Percentiles rank a stretch among this genome's conserved stretches.
Evolutionary conservation across 2,888 invertebrate genomes (phyloP).

Genomic region (Dioctria linearis): DNA sequence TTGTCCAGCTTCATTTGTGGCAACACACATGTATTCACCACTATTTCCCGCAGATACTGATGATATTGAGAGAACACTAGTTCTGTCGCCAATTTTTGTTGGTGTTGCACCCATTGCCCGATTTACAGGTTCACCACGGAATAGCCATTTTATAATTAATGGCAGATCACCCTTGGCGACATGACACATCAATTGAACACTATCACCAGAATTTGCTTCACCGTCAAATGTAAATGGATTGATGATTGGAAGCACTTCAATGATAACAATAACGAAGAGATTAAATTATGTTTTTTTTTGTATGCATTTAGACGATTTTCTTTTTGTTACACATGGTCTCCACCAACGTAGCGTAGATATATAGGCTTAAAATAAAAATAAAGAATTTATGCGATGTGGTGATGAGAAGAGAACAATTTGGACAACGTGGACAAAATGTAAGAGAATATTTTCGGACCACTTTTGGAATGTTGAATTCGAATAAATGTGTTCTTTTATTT

Average conservation of each 20-base stretch:
- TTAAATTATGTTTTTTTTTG: background rate
- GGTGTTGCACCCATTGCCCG: slow-evolving; percentile 76
- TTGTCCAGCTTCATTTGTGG: slow-evolving; percentile 75
- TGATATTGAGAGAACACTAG: slow-evolving; percentile 74
- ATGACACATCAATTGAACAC: slow-evolving; percentile 73
- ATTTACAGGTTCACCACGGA: slow-evolving; percentile 71
- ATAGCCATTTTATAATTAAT: slow-evolving; percentile 72
- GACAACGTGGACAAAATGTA: too few relatives aligned
- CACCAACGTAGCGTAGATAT: background rate
- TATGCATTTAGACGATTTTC: slow-evolving; percentile 3
- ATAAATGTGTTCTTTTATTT: background rate
- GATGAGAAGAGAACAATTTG: too few relatives aligned
- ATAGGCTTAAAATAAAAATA: too few relatives aligned
- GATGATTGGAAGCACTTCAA: slow-evolving; percentile 77
- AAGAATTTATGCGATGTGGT: too few relatives aligned
- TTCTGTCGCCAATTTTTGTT: slow-evolving; percentile 71
- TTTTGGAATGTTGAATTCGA: background rate
- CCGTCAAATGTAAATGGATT: slow-evolving; percentile 62
- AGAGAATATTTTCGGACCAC: too few relatives aligned
- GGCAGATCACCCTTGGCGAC: slow-evolving; percentile 75
- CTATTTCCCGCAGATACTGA: slow-evolving; percentile 77
- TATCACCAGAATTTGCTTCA: slow-evolving; percentile 76
- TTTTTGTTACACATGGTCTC: slow-evolving; percentile 21
- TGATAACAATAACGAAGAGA: background rate
- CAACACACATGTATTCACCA: slow-evolving; percentile 78